Base-by-base conservation (phyloP, 2,888 invertebrate species). In the Lacanobia oleracea region DNA sequence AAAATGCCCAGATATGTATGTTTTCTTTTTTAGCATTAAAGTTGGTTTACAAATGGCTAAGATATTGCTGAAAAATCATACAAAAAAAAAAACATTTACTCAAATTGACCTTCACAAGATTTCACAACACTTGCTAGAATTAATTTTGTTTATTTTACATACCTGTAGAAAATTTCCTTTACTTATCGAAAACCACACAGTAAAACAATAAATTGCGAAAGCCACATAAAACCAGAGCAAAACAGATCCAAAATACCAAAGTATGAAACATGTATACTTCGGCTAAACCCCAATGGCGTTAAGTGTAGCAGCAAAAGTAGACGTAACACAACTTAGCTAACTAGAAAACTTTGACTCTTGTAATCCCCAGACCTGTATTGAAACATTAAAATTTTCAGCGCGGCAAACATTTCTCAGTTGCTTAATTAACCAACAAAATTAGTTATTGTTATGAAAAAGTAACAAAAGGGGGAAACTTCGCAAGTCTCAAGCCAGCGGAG, bases 371-470 rank as follows among this genome's bases (percentile, higher is more conserved):
- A 86, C 85, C 84, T 88, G 86, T 88, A 88, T 89, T 85, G 87
- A 85, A 88, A 87, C 87, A 86, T 88, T 88, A 88, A 86, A 86
- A 86, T 88, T 89, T 89, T 81, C 82, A 85, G 86, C 84, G 85
- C 43, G 63, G 73, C 83, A 79, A 90, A 88, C 90, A 89, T 88
- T 91, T 88, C 87, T 88, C 89, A 88, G 90, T 89, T 88, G 89
- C 88, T 90, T 91, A 91, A 93, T 93, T 93, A 92, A 91, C 91
- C 90, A 88, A 88, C 89, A 85, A 90, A 93, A 93, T 93, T 93
- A 93, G 92, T 91, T 92, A 92, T 92, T 92, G 91, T 93, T 92
- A 91, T 91, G 90, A 92, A 93, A 92, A 92, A 91, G 89, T 88
- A 89, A 88, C 88, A 88, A 89, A 88, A 88, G 86, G 87, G 88